Base-by-base conservation (phyloP, 1,140 invertebrate genomes). In the Lerema accius region DNA sequence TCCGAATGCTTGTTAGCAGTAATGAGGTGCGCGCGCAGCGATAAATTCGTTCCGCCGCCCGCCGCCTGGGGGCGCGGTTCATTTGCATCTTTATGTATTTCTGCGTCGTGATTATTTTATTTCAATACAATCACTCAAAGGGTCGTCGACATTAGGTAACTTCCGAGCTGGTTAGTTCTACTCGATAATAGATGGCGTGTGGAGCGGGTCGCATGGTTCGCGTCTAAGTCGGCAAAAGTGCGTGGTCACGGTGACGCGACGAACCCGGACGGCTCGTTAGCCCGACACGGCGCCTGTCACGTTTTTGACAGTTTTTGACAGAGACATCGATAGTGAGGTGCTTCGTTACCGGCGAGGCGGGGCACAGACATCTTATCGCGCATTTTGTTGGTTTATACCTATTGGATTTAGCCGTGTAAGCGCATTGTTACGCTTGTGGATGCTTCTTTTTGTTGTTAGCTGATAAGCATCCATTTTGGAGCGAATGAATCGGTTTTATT, bases 291-390 rank as follows among this genome's bases (percentile, higher is more conserved):
- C 80, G 81, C 71, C 80, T 84, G 87, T 88, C 87, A 87, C 56
- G 69, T 81, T 84, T 84, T 86, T 88, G 87, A 90, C 87, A 88
- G 82, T 86, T 86, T 85, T 84, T 84, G 85, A 90, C 87, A 87
- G 77, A 86, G 84, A 88, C 86, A 87, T 89, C 87, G 85, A 87
- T 90, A 86, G 78, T 75, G 73, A 71, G 77, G 64, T 79, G 76
- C 73, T 78, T 83, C 82, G 84, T 86, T 87, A 86, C 80, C 63
- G 66, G 39, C 76, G 70, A 74, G 79, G 84, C 81, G 81, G 79
- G 69, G 78, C 70, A 66, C 64, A 17, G 42, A 35, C 40, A 37
- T 58, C 84, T 83, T 84, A 84, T 83, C 78, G 78, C 73, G 65
- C 67, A 81, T 78, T 80, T 72, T 85, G 82, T 84, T 79, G 72